These are phyloP conservation scores for Drosophila picticornis DNA, from an alignment of 2,888 invertebrate genomes.

Conservation along the genomic window DNA sequence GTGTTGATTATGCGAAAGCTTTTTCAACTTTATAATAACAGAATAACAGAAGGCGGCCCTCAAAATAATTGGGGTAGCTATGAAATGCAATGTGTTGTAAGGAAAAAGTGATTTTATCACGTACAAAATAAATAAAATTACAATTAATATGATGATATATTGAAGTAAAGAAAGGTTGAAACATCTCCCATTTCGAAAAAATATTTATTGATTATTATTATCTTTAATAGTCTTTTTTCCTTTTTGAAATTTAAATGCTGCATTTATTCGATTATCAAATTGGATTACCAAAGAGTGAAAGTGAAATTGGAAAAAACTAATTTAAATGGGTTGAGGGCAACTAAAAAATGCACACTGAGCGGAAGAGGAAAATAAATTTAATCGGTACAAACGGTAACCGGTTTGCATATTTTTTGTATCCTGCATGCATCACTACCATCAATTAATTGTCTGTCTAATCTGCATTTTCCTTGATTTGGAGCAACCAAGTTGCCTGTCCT, in stretches of 20 bases:
- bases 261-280: not conserved
- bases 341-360: not conserved
- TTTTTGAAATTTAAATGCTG: not conserved
- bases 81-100: not conserved
- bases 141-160: not conserved
- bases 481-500: not conserved
- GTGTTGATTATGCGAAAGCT: not conserved
- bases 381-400: not conserved
- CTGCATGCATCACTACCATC: not conserved
- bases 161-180: not conserved
- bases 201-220: not conserved
- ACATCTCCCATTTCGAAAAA: not conserved
- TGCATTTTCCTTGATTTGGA: not conserved
- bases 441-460: not conserved
- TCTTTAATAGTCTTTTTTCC: not conserved
- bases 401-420: not conserved
- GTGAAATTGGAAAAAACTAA: not conserved
- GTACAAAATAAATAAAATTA: not conserved
- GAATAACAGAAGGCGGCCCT: not conserved
- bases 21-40: not conserved
- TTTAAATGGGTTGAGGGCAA: not conserved
- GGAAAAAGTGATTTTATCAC: not conserved
- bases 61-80: not conserved
- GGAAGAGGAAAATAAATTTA: not conserved
- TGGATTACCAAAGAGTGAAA: not conserved